Evolutionary conservation across 2,113 vertebrate species (phyloP).

Genomic region (Protomyctophum bolini): DNA sequence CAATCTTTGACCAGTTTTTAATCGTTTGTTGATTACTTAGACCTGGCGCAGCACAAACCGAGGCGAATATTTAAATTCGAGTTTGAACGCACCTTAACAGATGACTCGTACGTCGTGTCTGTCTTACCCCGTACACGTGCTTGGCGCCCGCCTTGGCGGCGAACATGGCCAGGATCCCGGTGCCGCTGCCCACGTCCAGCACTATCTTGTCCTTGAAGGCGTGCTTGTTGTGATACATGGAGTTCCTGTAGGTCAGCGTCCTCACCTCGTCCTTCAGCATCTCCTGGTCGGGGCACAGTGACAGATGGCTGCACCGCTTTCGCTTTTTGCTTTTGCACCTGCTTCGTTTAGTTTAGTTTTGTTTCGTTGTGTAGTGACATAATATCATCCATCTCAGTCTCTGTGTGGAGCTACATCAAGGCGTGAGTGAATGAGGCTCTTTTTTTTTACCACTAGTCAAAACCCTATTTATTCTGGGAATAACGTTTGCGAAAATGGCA

Average conservation of each 20-base stretch:
- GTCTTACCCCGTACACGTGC: conserved; percentile 96
- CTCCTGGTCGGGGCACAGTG: conserved; percentile 79
- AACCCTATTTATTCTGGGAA: neutral
- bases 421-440: too few species aligned
- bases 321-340: too few species aligned
- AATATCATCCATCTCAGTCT: neutral
- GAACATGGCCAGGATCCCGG: conserved; percentile 97
- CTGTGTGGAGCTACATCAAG: too few species aligned
- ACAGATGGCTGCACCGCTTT: neutral
- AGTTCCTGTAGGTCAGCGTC: conserved; percentile 95
- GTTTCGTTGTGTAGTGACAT: too few species aligned
- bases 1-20: too few species aligned
- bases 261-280: conserved; percentile 98
- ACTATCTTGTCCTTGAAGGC: conserved; percentile 97
- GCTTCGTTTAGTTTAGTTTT: too few species aligned
- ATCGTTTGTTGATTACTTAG: too few species aligned
- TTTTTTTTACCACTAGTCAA: neutral
- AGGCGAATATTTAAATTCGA: too few species aligned
- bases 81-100: too few species aligned
- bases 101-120: too few species aligned
- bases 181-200: conserved; percentile 97
- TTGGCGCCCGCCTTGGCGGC: conserved; percentile 97
- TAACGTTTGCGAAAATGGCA: too few species aligned
- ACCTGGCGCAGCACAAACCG: too few species aligned
- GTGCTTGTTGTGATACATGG: conserved; percentile 99